Evolutionary conservation across 1,140 invertebrate genomes (phyloP).

Genomic region (Philaenus spumarius): DNA sequence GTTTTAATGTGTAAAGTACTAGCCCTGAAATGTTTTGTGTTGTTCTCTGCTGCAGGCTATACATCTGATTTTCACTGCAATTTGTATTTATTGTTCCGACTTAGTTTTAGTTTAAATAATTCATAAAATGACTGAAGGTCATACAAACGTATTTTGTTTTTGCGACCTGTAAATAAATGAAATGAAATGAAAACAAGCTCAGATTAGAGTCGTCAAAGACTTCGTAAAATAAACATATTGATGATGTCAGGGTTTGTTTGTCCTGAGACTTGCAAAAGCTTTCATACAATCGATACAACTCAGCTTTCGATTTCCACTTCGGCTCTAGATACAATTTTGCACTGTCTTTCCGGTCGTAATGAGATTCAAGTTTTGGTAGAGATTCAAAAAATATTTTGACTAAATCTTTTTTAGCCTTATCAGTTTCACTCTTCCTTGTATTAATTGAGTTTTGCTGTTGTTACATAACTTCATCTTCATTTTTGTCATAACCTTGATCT

Average conservation of each 20-base stretch:
- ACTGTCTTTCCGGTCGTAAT: slow-evolving; percentile 20
- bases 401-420: slow-evolving; percentile 8
- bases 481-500: background rate
- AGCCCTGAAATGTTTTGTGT: no score
- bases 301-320: slow-evolving; percentile 1
- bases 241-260: background rate
- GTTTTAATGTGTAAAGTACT: no score
- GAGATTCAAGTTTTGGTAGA: slow-evolving; percentile 21
- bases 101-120: no score
- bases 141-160: no score
- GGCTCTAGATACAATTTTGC: slow-evolving; percentile 20
- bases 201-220: slow-evolving; percentile 7
- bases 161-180: no score
- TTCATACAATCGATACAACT: slow-evolving; percentile 13
- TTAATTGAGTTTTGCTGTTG: background rate
- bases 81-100: no score
- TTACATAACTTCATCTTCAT: background rate
- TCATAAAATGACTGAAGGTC: no score
- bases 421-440: background rate
- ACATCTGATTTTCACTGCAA: no score
- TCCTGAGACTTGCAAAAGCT: background rate
- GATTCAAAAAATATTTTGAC: slow-evolving; percentile 13
- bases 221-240: background rate
- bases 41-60: no score
- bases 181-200: background rate